A percentile compares a stretch with the other conserved stretches of the same genome.
phyloP scores from a whole-genome alignment of 2,888 invertebrate genomes.

The Agrochola lychnidis region DNA sequence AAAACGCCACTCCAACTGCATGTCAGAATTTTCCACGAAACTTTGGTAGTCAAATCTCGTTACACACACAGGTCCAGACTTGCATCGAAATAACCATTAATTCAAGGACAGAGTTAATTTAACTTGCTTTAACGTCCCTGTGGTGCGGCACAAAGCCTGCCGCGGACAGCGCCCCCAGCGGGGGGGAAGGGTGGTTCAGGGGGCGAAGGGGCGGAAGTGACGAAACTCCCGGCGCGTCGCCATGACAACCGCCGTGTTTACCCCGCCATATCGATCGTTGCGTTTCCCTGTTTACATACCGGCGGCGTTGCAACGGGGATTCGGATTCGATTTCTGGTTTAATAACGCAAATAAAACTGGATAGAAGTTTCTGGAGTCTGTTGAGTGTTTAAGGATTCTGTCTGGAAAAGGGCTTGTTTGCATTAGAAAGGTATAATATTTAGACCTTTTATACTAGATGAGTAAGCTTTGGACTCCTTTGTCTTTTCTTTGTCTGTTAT shows the following conservation, averaged over 20 bases:
- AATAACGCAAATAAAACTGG: constrained; percentile 50
- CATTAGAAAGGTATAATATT: constrained; percentile 9
- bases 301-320: constrained; percentile 69
- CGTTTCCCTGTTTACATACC: constrained; percentile 84
- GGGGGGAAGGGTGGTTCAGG: constrained; percentile 52
- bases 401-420: constrained; percentile 13
- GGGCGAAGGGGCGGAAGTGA: constrained; percentile 79
- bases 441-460: neutral
- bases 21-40: constrained; percentile 32
- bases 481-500: constrained; percentile 39
- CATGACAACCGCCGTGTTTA: constrained; percentile 90
- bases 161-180: constrained; percentile 77
- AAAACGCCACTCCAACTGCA: constrained; percentile 23
- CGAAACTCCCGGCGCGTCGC: constrained; percentile 84
- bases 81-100: constrained; percentile 63
- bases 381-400: constrained; percentile 21
- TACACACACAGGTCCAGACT: constrained; percentile 47
- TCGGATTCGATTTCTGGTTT: constrained; percentile 60
- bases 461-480: constrained; percentile 16
- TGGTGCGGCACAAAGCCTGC: constrained; percentile 68
- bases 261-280: constrained; percentile 87
- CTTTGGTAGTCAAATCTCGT: constrained; percentile 62
- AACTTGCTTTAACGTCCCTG: constrained; percentile 60
- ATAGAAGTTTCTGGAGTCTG: constrained; percentile 30
- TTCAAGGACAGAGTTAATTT: constrained; percentile 65